Percentiles rank a stretch among this genome's conserved stretches.
Evolutionary conservation across 2,113 vertebrate genomes (phyloP).

Genomic region (Entelurus aequoreus): DNA sequence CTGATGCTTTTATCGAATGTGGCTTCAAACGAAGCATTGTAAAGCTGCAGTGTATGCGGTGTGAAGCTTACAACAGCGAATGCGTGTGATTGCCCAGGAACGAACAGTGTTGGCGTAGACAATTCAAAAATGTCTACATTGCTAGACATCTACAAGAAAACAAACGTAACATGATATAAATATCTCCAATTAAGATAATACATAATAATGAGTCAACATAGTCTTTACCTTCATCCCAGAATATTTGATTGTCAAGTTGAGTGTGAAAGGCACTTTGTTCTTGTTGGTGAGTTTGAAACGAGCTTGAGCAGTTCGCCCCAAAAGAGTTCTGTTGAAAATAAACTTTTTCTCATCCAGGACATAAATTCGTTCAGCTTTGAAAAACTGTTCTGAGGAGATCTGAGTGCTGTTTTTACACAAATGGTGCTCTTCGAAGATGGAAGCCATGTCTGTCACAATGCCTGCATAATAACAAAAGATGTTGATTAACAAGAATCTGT

Average conservation of each 20-base stretch:
- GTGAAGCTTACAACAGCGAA: conserved; percentile 77
- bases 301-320: conserved; percentile 72
- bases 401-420: conserved; percentile 71
- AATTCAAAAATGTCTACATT: conserved; percentile 74
- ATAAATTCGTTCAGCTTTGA: conserved; percentile 68
- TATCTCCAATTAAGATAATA: neutral
- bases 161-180: neutral
- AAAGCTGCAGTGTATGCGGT: conserved; percentile 74
- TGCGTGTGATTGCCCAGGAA: conserved; percentile 71
- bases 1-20: conserved; percentile 49
- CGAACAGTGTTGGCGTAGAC: conserved; percentile 63
- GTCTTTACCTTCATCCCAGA: conserved; percentile 68
- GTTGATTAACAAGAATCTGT: neutral
- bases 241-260: conserved; percentile 71
- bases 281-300: conserved; percentile 80
- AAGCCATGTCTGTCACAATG: conserved; percentile 66
- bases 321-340: conserved; percentile 77
- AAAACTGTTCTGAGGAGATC: conserved; percentile 59
- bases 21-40: conserved; percentile 79
- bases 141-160: conserved; percentile 49
- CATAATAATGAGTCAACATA: neutral
- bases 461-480: conserved; percentile 44
- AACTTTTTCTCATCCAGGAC: conserved; percentile 84
- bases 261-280: conserved; percentile 74
- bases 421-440: conserved; percentile 85